Evolutionary conservation across 2,888 invertebrate species (phyloP), one percentile per base, ranked within the genome.

Genomic region (Agriopis aurantiaria): DNA sequence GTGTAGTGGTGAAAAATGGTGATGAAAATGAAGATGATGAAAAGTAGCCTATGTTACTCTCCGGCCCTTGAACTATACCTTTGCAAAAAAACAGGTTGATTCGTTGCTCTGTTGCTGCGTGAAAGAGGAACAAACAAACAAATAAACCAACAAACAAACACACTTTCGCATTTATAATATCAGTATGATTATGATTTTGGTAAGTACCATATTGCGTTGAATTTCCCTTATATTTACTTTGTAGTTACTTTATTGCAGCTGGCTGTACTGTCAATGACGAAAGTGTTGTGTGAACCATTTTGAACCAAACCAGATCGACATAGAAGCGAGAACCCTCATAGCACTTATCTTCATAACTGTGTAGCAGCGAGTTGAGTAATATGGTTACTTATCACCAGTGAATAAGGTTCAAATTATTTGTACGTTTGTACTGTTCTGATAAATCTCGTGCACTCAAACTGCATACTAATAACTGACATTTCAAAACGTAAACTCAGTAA

Each of bases 381-480:
- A 46, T 46, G 52, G 57, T 23, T n/a, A 10, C 53, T 40, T 69
- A 65, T 60, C 12, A 3, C 56, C 0, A 63, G 14, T 63, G n/a
- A 8, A 56, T 68, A 70, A 46, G 56, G 68, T 48, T 48, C 49
- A 41, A 40, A 65, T 51, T 55, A 3, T 57, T 40, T 23, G 23
- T 12, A 11, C 14, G 41, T 68, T 43, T 53, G 57, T 62, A 64
- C 17, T 52, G 51, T 14, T 55, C 33, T 59, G 55, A 65, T 65
- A 69, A 56, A 61, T 69, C 48, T 55, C 57, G 52, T 68, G 68
- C 59, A 60, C 64, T 64, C 64, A 59, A 68, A 68, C 64, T 68
- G 68, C 68, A 68, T 68, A 68, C 63, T 68, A 68, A 68, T 68
- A 68, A 65, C 65, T 56, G 60, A 51, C 55, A 69, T 65, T 65